These are phyloP conservation scores for Heteromyza rotundicornis DNA, from an alignment of 2,888 invertebrate species.

Conservation along the genomic window DNA sequence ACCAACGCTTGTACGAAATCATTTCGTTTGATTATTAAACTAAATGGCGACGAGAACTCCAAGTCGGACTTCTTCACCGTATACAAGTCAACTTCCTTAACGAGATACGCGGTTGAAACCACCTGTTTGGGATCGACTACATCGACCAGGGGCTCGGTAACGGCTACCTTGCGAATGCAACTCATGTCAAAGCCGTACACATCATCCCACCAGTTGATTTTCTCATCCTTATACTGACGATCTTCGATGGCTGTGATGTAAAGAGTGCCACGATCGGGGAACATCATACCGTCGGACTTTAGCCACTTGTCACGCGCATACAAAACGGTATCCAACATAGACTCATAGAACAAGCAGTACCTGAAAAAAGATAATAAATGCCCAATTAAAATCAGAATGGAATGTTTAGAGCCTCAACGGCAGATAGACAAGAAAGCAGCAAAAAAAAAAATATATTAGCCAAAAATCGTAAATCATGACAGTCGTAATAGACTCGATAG, in stretches of 20 bases:
- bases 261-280: slow-evolving; percentile 92
- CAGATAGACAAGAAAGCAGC: too few relatives aligned
- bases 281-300: slow-evolving; percentile 86
- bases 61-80: slow-evolving; percentile 96
- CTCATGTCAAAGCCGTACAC: slow-evolving; percentile 99
- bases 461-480: too few relatives aligned
- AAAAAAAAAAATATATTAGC: too few relatives aligned
- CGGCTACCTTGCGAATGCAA: slow-evolving; percentile 95
- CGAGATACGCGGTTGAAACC: slow-evolving; percentile 90
- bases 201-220: slow-evolving; percentile 99
- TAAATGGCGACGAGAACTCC: slow-evolving; percentile 88
- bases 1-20: slow-evolving; percentile 98
- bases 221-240: slow-evolving; percentile 99
- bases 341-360: slow-evolving; percentile 93
- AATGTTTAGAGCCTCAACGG: too few relatives aligned
- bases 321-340: slow-evolving; percentile 99
- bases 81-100: slow-evolving; percentile 98
- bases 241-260: slow-evolving; percentile 95
- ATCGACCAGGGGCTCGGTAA: slow-evolving; percentile 97
- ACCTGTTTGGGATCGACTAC: slow-evolving; percentile 99
- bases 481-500: too few relatives aligned
- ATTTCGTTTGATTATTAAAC: slow-evolving; percentile 82
- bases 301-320: slow-evolving; percentile 99
- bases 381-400: neutral
- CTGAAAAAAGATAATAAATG: slow-evolving; percentile 49